Conservation (phyloP, 1,140 invertebrate genomes). For the Globodera rostochiensis region DNA sequence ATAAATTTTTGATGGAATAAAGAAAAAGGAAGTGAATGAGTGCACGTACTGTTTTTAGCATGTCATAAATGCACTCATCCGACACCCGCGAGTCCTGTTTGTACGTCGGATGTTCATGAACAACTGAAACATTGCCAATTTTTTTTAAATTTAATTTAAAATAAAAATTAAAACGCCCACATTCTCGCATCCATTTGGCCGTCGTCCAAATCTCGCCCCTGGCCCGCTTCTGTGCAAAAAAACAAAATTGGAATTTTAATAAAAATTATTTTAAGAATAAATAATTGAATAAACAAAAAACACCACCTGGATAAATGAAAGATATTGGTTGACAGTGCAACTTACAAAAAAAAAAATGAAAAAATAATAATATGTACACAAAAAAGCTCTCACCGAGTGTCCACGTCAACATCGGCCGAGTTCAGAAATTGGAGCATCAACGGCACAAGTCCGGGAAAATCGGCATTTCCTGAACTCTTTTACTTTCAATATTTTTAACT, state of each 20-base stretch:
- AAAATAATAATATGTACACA: neutral
- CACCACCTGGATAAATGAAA: constrained; percentile 81
- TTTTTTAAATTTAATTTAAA: neutral
- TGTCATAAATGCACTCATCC: constrained; percentile 88
- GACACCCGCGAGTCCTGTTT: constrained; percentile 83
- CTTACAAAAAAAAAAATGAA: neutral
- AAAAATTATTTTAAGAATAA: constrained; percentile 12
- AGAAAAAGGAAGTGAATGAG: no score
- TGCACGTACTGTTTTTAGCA: constrained; percentile 70
- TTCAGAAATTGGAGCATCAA: constrained; percentile 88
- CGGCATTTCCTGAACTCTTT: constrained; percentile 67
- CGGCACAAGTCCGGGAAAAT: constrained; percentile 91
- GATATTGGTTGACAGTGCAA: constrained; percentile 93
- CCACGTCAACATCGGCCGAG: constrained; percentile 90
- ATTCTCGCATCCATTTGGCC: constrained; percentile 31
- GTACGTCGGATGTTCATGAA: constrained; percentile 85
- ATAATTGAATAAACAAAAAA: constrained; percentile 1
- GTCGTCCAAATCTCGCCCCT: constrained; percentile 41
- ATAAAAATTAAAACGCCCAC: constrained; percentile 5
- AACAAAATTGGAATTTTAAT: neutral
- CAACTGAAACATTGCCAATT: constrained; percentile 68
- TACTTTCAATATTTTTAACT: neutral
- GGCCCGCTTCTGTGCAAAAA: constrained; percentile 1
- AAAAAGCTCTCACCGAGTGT: constrained; percentile 73
- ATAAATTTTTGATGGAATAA: no score